These are phyloP conservation scores for Uropetala carovei DNA, from an alignment of 2,888 invertebrate species.

Conservation along the genomic window DNA sequence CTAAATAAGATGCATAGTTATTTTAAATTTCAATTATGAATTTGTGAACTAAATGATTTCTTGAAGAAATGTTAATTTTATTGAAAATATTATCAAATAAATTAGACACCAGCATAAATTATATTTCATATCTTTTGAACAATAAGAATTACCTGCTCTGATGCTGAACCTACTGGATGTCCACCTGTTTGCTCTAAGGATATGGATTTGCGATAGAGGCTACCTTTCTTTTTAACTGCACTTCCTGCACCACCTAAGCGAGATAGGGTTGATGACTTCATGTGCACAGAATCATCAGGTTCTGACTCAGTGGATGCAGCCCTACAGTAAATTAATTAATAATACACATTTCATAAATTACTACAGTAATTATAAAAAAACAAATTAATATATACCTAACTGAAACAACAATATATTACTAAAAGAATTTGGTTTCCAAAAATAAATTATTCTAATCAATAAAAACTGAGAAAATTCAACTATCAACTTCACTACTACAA, in stretches of 20 bases:
- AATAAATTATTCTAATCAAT: slow-evolving; percentile 41
- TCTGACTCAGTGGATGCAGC: slow-evolving; percentile 83
- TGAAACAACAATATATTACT: background rate
- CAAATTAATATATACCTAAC: background rate
- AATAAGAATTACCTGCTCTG: slow-evolving; percentile 71
- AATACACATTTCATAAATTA: background rate
- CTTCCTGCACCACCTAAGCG: slow-evolving; percentile 38
- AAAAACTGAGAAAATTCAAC: too few relatives aligned
- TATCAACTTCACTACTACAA: too few relatives aligned
- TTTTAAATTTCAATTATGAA: too few relatives aligned
- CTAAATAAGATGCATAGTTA: too few relatives aligned
- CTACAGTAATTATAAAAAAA: background rate
- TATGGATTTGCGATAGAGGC: slow-evolving; percentile 82
- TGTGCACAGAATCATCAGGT: slow-evolving; percentile 78
- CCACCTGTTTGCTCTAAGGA: slow-evolving; percentile 83
- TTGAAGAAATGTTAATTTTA: too few relatives aligned
- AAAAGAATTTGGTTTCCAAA: background rate
- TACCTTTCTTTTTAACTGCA: slow-evolving; percentile 75
- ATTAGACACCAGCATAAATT: too few relatives aligned
- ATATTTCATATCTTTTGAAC: too few relatives aligned
- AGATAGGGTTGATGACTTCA: slow-evolving; percentile 67
- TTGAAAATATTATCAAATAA: too few relatives aligned
- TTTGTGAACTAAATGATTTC: too few relatives aligned
- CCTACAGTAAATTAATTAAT: slow-evolving; percentile 69
- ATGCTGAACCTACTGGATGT: slow-evolving; percentile 69